Base-by-base conservation (phyloP, 35 echinoderm and acorn worm genomes). In the Eucidaris tribuloides region DNA sequence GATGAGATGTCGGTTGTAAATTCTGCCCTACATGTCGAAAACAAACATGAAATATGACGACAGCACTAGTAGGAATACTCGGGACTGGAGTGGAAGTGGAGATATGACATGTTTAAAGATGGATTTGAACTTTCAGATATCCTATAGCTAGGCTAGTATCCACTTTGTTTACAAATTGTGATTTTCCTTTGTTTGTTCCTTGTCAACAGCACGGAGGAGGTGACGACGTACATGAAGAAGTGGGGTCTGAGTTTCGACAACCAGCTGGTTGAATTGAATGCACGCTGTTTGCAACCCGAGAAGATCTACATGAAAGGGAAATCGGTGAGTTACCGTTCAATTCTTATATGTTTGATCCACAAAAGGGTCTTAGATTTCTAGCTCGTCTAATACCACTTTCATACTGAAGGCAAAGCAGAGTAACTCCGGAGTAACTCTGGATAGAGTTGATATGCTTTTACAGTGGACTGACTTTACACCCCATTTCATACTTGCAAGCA, bases 201-300 rank as follows among this genome's bases (percentile, higher is more conserved):
- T 74, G 7, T 46, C 0, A 22, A 20, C 52, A 84, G 79, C 2
- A 79, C 83, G n/a, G 4, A 34, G 37, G 85, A 83, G 35, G 85
- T 76, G 11, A 43, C 20, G 20, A 28, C 74, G 28, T 82, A 88
- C 34, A 58, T 76, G 0, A 27, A 78, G 2, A 58, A 35, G 13
- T 93, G 91, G 91, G 78, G 80, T 19, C 44, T 93, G 46, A 33
- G 78, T 20, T 88, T 93, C 49, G 65, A 79, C 60, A 44, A 82
- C 14, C 43, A 83, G 28, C 46, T 83, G 46, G 46, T 79, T 23
- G 19, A 93, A 45, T 25, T 93, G 1, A 27, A 41, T 2, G 91
- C 66, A 13, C 83, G 91, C 18, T 38, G 72, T 13, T 58, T 88
- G 15, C 27, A 66, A 13, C 44, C 84, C 28, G 91, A 93, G 65